A percentile compares a stretch with the other conserved stretches of the same genome.
phyloP scores from a whole-genome alignment of 92 coral and sea anemone species.

The Epizoanthus stellaris region DNA sequence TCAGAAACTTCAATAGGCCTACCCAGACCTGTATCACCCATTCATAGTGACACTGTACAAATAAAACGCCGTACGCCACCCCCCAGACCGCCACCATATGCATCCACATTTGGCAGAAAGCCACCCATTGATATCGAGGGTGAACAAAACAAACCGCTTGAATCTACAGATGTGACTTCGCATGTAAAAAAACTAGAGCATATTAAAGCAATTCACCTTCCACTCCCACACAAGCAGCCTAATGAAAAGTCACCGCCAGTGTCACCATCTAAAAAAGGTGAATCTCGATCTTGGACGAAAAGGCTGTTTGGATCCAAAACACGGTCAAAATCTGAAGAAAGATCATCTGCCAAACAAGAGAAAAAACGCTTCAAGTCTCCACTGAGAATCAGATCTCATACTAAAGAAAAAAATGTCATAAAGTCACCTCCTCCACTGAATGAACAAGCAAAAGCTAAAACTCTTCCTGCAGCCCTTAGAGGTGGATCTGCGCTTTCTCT shows the following conservation, averaged over 20 bases:
- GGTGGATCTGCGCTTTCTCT: neutral
- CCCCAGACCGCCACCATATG: conserved; percentile 40
- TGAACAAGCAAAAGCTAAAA: neutral
- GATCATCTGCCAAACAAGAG: conserved; percentile 41
- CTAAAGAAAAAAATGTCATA: conserved; percentile 16
- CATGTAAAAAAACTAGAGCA: neutral
- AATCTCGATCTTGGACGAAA: conserved; percentile 82
- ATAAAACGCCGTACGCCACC: conserved; percentile 30
- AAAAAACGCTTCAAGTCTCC: conserved; percentile 25
- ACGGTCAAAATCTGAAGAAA: conserved; percentile 58
- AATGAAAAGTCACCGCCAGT: conserved; percentile 26
- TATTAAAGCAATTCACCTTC: neutral
- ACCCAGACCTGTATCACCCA: neutral
- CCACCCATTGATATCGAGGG: neutral
- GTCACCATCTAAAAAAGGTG: conserved; percentile 30
- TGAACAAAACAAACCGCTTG: neutral
- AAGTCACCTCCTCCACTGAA: conserved; percentile 14
- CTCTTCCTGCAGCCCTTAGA: conserved; percentile 1
- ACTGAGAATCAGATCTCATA: conserved; percentile 16
- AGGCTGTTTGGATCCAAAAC: conserved; percentile 74
- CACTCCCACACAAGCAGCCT: neutral
- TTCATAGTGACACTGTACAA: neutral
- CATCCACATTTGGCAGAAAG: neutral
- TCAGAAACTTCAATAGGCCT: neutral
- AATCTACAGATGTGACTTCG: neutral